Conservation (phyloP, 2,888 invertebrate genomes). For the Ophioninae sp. region DNA sequence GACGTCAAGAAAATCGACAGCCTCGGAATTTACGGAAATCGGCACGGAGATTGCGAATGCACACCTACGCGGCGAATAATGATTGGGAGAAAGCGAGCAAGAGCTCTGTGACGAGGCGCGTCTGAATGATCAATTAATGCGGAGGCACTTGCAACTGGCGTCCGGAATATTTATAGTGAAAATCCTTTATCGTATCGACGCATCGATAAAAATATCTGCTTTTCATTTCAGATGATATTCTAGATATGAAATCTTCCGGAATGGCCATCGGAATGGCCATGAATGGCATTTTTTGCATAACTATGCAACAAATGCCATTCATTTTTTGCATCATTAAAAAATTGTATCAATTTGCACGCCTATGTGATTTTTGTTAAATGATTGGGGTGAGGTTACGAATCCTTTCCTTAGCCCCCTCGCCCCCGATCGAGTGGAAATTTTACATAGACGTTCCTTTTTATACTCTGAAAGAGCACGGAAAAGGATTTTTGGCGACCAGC, state of each 20-base stretch:
- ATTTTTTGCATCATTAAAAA: too few relatives aligned
- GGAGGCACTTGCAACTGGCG: slow-evolving; percentile 5
- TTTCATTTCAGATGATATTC: background rate
- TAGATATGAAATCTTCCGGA: background rate
- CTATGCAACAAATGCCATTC: background rate
- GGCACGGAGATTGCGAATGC: slow-evolving; percentile 60
- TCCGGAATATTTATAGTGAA: background rate
- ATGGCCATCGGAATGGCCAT: background rate
- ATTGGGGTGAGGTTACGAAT: too few relatives aligned
- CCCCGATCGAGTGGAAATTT: too few relatives aligned
- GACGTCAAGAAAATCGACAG: slow-evolving; percentile 60
- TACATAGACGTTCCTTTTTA: too few relatives aligned
- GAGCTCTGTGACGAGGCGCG: slow-evolving; percentile 30
- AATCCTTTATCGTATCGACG: background rate
- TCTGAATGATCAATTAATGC: slow-evolving; percentile 52
- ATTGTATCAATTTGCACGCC: too few relatives aligned
- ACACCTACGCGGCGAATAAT: slow-evolving; percentile 65
- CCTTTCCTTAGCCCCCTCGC: too few relatives aligned
- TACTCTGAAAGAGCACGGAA: too few relatives aligned
- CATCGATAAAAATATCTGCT: background rate
- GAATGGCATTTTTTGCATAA: too few relatives aligned
- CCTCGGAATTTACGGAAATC: slow-evolving; percentile 62
- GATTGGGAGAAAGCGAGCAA: slow-evolving; percentile 65
- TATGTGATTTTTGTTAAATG: too few relatives aligned
- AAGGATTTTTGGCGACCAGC: too few relatives aligned